Conservation (phyloP, 2,888 invertebrate genomes). For the Amphimallon solstitiale region DNA sequence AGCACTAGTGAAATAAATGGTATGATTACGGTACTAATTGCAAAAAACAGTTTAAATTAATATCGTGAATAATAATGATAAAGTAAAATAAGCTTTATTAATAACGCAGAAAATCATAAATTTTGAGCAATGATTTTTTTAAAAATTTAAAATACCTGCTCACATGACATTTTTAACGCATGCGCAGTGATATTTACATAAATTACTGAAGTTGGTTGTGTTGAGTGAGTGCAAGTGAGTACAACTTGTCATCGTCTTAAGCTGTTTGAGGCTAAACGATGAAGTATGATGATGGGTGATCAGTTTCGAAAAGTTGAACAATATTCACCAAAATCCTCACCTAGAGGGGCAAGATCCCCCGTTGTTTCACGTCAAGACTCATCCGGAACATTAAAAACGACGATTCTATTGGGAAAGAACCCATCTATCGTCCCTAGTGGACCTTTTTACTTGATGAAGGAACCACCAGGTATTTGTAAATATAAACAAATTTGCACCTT, state of each 20-base stretch:
- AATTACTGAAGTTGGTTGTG: too few relatives aligned
- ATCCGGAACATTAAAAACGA: slow-evolving; percentile 96
- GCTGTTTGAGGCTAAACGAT: slow-evolving; percentile 56
- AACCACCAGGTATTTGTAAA: slow-evolving; percentile 79
- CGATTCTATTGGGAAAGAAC: slow-evolving; percentile 96
- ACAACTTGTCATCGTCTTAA: slow-evolving; percentile 39
- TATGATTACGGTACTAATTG: too few relatives aligned
- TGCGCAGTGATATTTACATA: too few relatives aligned
- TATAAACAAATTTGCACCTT: slow-evolving; percentile 26
- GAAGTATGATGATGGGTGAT: slow-evolving; percentile 90
- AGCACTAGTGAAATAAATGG: too few relatives aligned
- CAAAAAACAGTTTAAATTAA: too few relatives aligned
- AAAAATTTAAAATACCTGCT: too few relatives aligned
- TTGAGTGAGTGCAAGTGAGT: slow-evolving; percentile 22
- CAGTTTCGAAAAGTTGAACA: slow-evolving; percentile 93
- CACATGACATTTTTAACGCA: too few relatives aligned
- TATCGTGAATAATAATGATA: too few relatives aligned
- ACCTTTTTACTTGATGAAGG: slow-evolving; percentile 98
- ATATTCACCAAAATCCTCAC: slow-evolving; percentile 95
- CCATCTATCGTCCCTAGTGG: slow-evolving; percentile 97
- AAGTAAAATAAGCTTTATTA: too few relatives aligned
- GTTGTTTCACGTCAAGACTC: slow-evolving; percentile 97
- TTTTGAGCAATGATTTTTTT: too few relatives aligned
- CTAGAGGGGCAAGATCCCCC: slow-evolving; percentile 92
- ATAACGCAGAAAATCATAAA: too few relatives aligned